These are phyloP conservation scores for Apamea crenata DNA, from an alignment of 2,888 invertebrate genomes.

Conservation along the genomic window DNA sequence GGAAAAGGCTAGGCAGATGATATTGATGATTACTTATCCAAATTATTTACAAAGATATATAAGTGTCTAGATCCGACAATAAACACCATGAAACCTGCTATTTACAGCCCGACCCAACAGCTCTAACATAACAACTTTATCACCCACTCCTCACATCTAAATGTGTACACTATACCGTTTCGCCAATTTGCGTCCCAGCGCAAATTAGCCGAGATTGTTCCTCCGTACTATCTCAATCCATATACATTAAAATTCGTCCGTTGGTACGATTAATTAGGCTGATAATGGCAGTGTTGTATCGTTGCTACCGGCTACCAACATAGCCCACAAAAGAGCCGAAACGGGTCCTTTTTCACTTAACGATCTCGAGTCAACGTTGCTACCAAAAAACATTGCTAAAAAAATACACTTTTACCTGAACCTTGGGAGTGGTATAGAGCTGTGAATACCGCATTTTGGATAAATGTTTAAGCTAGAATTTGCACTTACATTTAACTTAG, in stretches of 20 bases:
- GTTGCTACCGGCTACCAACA: constrained; percentile 82
- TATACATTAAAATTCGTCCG: constrained; percentile 73
- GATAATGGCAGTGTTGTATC: constrained; percentile 80
- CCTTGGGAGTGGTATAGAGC: constrained; percentile 72
- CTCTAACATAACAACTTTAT: constrained; percentile 45
- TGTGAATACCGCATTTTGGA: constrained; percentile 64
- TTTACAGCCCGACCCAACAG: background rate
- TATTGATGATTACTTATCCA: background rate
- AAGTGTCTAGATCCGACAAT: background rate
- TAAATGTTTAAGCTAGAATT: background rate
- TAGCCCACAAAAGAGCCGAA: constrained; percentile 85
- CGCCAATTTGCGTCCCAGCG: constrained; percentile 64
- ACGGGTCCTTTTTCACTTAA: constrained; percentile 87
- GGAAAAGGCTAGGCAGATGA: background rate
- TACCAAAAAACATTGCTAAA: constrained; percentile 86
- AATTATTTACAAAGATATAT: background rate
- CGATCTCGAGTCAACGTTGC: constrained; percentile 79
- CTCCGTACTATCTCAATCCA: constrained; percentile 67
- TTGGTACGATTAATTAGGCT: constrained; percentile 86
- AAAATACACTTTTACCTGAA: constrained; percentile 84
- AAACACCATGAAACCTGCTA: background rate
- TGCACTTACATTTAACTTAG: background rate
- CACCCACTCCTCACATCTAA: constrained; percentile 6
- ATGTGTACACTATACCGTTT: constrained; percentile 50
- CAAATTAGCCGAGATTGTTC: constrained; percentile 67